phyloP scores from a whole-genome alignment of 2,888 invertebrate species.

The Troides oblongomaculatus region DNA sequence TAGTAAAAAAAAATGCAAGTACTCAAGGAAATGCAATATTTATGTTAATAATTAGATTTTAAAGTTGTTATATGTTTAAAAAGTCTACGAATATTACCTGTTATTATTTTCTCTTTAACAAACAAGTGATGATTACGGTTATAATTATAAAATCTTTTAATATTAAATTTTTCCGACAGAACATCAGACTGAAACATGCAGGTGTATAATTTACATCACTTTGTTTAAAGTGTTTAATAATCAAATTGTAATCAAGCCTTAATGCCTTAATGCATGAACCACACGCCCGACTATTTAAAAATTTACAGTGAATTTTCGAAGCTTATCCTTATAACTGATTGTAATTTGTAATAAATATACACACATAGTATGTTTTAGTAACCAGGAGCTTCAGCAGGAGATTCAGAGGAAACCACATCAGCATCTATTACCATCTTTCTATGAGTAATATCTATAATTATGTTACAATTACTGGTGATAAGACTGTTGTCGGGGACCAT shows the following conservation, averaged over 20 bases:
- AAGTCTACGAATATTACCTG: no score
- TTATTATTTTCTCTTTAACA: no score
- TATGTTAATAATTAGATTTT: no score
- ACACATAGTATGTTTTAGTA: constrained; percentile 11
- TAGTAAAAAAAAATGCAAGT: no score
- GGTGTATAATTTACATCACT: constrained; percentile 1
- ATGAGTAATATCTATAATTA: constrained; percentile 7
- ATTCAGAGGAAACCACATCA: constrained; percentile 15
- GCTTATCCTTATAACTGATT: constrained; percentile 12
- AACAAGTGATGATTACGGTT: background rate
- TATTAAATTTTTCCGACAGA: background rate
- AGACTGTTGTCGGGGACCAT: no score
- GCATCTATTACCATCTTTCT: constrained; percentile 10
- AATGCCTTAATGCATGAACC: constrained; percentile 1
- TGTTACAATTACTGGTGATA: no score
- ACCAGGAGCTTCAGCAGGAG: background rate
- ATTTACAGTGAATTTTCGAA: constrained; percentile 11
- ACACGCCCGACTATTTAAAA: constrained; percentile 19
- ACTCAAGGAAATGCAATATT: no score
- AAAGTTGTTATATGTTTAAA: no score
- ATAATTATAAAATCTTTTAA: background rate
- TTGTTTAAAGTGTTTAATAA: constrained; percentile 1
- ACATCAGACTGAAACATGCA: background rate
- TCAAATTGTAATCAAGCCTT: constrained; percentile 13
- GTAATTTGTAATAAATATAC: constrained; percentile 15